These are phyloP conservation scores for Ciona savignyi DNA, from an alignment of 23 tunicate species.

Conservation along the genomic window DNA sequence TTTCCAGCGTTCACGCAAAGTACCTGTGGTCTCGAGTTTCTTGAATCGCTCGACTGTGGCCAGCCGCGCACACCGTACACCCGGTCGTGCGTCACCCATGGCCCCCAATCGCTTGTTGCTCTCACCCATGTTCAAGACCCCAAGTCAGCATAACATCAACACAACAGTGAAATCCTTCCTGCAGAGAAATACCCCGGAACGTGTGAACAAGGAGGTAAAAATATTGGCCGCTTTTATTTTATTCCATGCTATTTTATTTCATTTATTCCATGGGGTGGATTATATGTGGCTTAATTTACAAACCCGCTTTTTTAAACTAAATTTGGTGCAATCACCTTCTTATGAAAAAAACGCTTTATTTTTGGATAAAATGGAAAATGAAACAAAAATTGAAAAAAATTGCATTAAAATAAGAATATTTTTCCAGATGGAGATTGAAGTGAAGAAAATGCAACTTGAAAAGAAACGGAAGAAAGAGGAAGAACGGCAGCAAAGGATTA, in stretches of 20 bases:
- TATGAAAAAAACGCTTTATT: too few species aligned
- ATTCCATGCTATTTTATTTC: too few species aligned
- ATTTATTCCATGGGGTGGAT: too few species aligned
- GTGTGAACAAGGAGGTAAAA: conserved; percentile 29
- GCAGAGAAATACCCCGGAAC: conserved; percentile 36
- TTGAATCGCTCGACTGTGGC: conserved; percentile 6
- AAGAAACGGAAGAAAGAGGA: conserved; percentile 37
- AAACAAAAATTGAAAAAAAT: too few species aligned
- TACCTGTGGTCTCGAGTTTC: neutral
- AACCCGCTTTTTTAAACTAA: too few species aligned
- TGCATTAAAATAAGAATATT: too few species aligned
- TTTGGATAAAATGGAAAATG: too few species aligned
- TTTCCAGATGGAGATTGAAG: neutral
- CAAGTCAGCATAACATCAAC: conserved; percentile 16
- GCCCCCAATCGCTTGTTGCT: conserved; percentile 1
- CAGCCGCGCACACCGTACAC: conserved; percentile 7
- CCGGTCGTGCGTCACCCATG: conserved; percentile 23
- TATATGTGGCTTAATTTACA: too few species aligned
- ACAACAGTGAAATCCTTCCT: conserved; percentile 31
- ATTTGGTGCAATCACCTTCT: too few species aligned
- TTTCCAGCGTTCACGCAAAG: neutral
- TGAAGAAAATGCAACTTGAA: conserved; percentile 26
- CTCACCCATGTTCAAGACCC: conserved; percentile 9
- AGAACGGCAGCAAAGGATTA: conserved; percentile 19
- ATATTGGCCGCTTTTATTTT: too few species aligned